Base-by-base conservation (phyloP, 2,888 invertebrate species). In the Iphiclides podalirius region DNA sequence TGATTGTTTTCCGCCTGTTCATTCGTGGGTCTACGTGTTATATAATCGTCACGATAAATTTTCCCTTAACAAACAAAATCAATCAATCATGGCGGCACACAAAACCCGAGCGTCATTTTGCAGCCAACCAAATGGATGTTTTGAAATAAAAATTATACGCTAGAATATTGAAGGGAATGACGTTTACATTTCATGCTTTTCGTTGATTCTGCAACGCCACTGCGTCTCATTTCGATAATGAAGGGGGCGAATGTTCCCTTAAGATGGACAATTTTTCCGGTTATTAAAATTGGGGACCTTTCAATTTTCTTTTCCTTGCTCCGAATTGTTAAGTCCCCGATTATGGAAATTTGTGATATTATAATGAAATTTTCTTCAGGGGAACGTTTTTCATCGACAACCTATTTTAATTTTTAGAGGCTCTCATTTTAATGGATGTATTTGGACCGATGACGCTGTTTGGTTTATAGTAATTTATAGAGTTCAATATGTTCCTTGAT, bases 301-400 rank as follows among this genome's bases (percentile, higher is more conserved):
- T 49, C 39, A 49, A 49, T 49, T 49, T 49, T 44, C 49, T 39
- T 49, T 44, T 40, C 47, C 40, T 38, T 40, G 38, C 47, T 43
- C 39, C 33, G 44, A 44, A 49, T 49, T 39, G 43, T 49, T 49
- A 49, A 49, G 49, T 35, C 39, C 16, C 38, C 39, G 49, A 49
- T 49, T 49, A 49, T 49, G 49, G 38, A 49, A 49, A 49, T 44
- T 49, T 49, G 31, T 33, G 42, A 48, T 42, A 42, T 48, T 41
- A 37, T 36, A 48, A 42, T 38, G 37, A 48, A 38, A 48, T 38
- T 48, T 33, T 16, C 37, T 48, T 31, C 8, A n/a, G 17, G 14
- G 20, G 28, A 42, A 42, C 3, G 28, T 17, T 28, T 17, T 12
- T 31, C 31, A 9, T n/a, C 17, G 36, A 36, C 28, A 36, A 36